A percentile compares a stretch with the other conserved stretches of the same genome.
phyloP scores from a whole-genome alignment of 2,888 invertebrate genomes.

The Leptopilina syphax region DNA sequence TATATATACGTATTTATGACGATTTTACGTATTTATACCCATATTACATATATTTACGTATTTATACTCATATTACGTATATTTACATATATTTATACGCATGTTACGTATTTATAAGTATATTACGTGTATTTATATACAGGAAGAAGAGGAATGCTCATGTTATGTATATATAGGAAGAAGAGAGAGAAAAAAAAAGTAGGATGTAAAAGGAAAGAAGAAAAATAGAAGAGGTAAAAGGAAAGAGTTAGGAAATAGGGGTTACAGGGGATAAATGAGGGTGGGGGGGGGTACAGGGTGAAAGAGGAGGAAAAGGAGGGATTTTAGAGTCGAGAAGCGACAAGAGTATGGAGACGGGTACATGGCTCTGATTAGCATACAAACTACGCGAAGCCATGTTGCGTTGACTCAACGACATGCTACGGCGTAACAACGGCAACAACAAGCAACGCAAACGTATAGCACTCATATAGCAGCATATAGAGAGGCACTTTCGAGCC shows the following conservation, averaged over 20 bases:
- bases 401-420: conserved; percentile 56
- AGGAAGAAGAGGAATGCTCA: conserved; percentile 18
- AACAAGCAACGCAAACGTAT: conserved; percentile 28
- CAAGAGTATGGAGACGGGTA: conserved; percentile 49
- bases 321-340: conserved; percentile 18
- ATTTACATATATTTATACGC: conserved; percentile 42
- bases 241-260: conserved; percentile 35
- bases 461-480: too few relatives aligned
- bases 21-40: too few relatives aligned
- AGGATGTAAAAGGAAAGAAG: too few relatives aligned
- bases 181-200: too few relatives aligned
- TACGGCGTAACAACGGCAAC: conserved; percentile 41
- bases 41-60: too few relatives aligned
- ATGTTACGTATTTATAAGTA: too few relatives aligned
- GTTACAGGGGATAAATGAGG: conserved; percentile 13
- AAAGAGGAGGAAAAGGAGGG: conserved; percentile 18
- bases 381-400: conserved; percentile 68
- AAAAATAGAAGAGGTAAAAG: conserved; percentile 52
- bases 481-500: conserved; percentile 40
- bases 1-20: too few relatives aligned
- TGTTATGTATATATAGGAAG: too few relatives aligned
- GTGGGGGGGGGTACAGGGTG: background rate
- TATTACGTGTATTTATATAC: background rate
- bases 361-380: conserved; percentile 70
- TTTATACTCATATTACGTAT: too few relatives aligned